A percentile compares a stretch with the other conserved stretches of the same genome.
Evolutionary conservation across 2,888 invertebrate species (phyloP).

Genomic region (Drosophila multiciliata): DNA sequence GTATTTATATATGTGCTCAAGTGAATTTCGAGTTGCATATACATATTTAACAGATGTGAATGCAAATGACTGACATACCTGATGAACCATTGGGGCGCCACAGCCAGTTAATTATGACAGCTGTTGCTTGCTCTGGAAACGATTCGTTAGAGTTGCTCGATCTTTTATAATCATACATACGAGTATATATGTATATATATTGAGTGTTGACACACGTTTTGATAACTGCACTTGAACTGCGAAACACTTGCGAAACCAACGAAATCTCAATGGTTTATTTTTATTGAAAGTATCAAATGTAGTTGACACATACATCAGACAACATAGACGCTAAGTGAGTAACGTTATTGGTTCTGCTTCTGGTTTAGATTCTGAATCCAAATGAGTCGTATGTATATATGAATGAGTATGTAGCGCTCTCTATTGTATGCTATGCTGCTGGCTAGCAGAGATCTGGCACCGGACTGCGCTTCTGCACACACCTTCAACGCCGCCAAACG

Average conservation of each 20-base stretch:
- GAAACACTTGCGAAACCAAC: conserved; percentile 58
- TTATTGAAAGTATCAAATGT: conserved; percentile 13
- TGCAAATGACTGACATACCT: conserved; percentile 69
- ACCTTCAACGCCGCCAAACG: conserved; percentile 84
- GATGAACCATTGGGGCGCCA: conserved; percentile 21
- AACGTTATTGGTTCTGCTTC: conserved; percentile 26
- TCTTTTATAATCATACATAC: conserved; percentile 23
- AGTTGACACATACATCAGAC: conserved; percentile 48
- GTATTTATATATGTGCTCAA: background rate
- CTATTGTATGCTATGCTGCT: conserved; percentile 33
- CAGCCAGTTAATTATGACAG: conserved; percentile 29
- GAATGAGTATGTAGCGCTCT: conserved; percentile 24
- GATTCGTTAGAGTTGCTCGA: conserved; percentile 51
- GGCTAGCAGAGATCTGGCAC: conserved; percentile 58
- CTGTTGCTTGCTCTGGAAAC: conserved; percentile 23
- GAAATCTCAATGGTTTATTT: conserved; percentile 24
- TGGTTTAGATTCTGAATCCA: conserved; percentile 12
- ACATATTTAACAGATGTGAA: conserved; percentile 59
- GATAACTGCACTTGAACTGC: conserved; percentile 60
- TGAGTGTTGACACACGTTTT: conserved; percentile 47
- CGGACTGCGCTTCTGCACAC: conserved; percentile 78
- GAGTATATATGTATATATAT: conserved; percentile 17
- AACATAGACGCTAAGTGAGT: conserved; percentile 29
- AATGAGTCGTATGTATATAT: conserved; percentile 15
- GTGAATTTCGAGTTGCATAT: conserved; percentile 32